A percentile compares a stretch with the other conserved stretches of the same genome.
These are phyloP conservation scores for Teleopsis dalmanni DNA, from an alignment of 1,140 invertebrate species.

Conservation along the genomic window DNA sequence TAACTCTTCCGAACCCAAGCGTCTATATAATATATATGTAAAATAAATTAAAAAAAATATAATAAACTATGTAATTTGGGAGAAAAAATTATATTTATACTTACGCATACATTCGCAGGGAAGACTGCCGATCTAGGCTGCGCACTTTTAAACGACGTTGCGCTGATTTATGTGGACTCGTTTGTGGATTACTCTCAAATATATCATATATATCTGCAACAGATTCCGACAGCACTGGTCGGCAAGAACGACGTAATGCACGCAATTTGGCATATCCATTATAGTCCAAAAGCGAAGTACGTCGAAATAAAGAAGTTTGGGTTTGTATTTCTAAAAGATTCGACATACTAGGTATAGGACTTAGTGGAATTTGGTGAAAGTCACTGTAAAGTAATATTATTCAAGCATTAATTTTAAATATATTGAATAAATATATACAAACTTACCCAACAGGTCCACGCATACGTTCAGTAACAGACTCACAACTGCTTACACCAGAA, in stretches of 20 bases:
- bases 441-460: slow-evolving; percentile 21
- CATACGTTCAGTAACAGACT: slow-evolving; percentile 53
- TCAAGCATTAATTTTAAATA: not conserved
- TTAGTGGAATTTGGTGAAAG: slow-evolving; percentile 59
- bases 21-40: slow-evolving; percentile 13
- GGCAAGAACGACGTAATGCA: slow-evolving; percentile 59
- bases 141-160: slow-evolving; percentile 30
- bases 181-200: slow-evolving; percentile 15
- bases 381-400: slow-evolving; percentile 48
- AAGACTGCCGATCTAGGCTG: slow-evolving; percentile 32
- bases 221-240: slow-evolving; percentile 44
- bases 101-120: slow-evolving; percentile 28
- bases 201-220: slow-evolving; percentile 33
- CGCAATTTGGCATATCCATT: slow-evolving; percentile 74
- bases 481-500: slow-evolving; percentile 69
- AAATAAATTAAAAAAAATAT: not conserved
- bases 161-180: slow-evolving; percentile 23
- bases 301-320: slow-evolving; percentile 21
- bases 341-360: slow-evolving; percentile 73
- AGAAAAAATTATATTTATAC: slow-evolving; percentile 1
- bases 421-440: not conserved
- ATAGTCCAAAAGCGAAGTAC: slow-evolving; percentile 52
- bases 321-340: slow-evolving; percentile 47
- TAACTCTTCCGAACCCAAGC: slow-evolving; percentile 26
- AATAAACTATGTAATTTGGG: not conserved